phyloP scores from a whole-genome alignment of 2,888 invertebrate species.

The Junonia oenone region DNA sequence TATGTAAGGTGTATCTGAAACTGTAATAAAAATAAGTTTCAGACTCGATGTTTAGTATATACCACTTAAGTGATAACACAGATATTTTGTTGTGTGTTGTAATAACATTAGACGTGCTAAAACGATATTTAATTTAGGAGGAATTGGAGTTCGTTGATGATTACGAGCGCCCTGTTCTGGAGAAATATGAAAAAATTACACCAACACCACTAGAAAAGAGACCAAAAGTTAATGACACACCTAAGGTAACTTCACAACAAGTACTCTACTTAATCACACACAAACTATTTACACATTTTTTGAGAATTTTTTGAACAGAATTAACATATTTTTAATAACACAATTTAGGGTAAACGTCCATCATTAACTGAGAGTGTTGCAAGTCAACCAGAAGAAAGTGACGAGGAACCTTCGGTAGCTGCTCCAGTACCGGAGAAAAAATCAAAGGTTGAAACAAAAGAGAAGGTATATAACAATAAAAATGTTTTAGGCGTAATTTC shows the following conservation, averaged over 20 bases:
- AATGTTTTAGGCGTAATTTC: background rate
- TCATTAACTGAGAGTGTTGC: constrained; percentile 65
- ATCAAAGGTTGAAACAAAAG: constrained; percentile 48
- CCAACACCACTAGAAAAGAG: constrained; percentile 76
- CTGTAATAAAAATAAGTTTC: background rate
- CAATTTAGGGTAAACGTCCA: constrained; percentile 61
- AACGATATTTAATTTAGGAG: constrained; percentile 64
- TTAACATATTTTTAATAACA: constrained; percentile 20
- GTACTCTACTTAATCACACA: constrained; percentile 27
- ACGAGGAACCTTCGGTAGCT: constrained; percentile 61
- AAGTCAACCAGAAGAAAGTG: constrained; percentile 66
- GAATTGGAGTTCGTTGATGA: constrained; percentile 81
- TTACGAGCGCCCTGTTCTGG: constrained; percentile 87
- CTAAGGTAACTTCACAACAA: constrained; percentile 61
- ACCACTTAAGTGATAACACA: constrained; percentile 43
- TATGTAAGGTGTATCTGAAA: background rate
- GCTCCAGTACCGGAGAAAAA: constrained; percentile 60
- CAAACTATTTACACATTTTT: background rate
- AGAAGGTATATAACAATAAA: constrained; percentile 41
- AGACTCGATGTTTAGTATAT: background rate
- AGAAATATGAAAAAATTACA: constrained; percentile 83
- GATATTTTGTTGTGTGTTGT: constrained; percentile 44
- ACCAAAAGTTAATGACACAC: constrained; percentile 66
- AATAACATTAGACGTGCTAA: constrained; percentile 60
- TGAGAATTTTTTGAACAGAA: background rate